Percentiles rank a stretch among this genome's conserved stretches.
These are phyloP conservation scores for Acanthaster planci DNA, from an alignment of 35 echinoderm and acorn worm genomes.

Conservation along the genomic window DNA sequence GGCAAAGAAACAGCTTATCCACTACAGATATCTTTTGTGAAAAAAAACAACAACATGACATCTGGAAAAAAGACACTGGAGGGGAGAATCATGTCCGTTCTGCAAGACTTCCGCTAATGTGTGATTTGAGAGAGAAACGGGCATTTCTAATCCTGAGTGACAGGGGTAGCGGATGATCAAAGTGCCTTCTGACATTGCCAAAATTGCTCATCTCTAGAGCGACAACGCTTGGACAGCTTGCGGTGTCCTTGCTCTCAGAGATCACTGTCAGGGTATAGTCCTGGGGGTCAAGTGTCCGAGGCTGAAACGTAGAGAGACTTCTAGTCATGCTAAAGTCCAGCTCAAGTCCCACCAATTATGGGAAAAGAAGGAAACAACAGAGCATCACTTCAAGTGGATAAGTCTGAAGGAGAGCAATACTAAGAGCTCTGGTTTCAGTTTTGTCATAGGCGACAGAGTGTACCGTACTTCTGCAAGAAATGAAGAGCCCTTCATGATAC, in stretches of 20 bases:
- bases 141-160: constrained; percentile 19
- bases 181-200: constrained; percentile 7
- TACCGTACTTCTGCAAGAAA: too few relatives aligned
- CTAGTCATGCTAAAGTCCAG: constrained; percentile 1
- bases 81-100: neutral
- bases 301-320: neutral
- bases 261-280: neutral
- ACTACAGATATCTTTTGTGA: too few relatives aligned
- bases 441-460: too few relatives aligned
- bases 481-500: too few relatives aligned
- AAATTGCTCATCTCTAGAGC: neutral
- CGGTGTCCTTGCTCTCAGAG: neutral
- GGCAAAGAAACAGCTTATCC: too few relatives aligned
- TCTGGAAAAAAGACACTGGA: too few relatives aligned
- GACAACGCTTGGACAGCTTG: neutral
- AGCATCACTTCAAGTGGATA: neutral
- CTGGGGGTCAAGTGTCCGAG: neutral
- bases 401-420: neutral
- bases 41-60: too few relatives aligned
- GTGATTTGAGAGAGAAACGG: neutral
- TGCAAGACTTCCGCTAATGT: neutral
- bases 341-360: neutral
- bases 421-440: neutral
- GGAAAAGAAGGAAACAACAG: neutral
- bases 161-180: constrained; percentile 8